Evolutionary conservation across 37 sponge, comb jelly and placozoan species (phyloP), one percentile per base, ranked within the genome.

Genomic region (Petrosia ficiformis): DNA sequence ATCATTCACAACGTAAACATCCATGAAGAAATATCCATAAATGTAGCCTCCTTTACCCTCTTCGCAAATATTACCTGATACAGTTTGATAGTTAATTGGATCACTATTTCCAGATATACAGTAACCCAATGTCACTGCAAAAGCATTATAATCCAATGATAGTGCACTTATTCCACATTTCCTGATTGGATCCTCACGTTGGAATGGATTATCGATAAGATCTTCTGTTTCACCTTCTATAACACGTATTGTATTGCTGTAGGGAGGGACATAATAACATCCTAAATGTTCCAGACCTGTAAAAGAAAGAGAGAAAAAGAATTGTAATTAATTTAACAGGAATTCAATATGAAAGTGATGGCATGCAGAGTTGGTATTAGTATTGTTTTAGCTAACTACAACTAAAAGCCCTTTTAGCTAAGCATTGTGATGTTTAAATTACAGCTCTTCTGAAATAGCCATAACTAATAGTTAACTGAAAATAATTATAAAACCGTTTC

Each of bases 21-120:
- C 83, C 76, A 83, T 75, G 33, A 67, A n/a, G 42, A 70, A 83
- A 0, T 16, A 56, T 5, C 52, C 69, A 2, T 60, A 35, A 39
- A 6, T 2, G 44, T 75, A 70, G 44, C 39, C 81, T 28, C 87
- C 87, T 42, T 33, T 66, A 19, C 81, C 87, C 60, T 80, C 69
- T 16, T 43, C 32, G 42, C 87, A 86, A 41, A 35, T n/a, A 0
- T 37, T 4, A 41, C 31, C 54, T 66, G 67, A 37, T 10, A 57
- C 60, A 39, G 22, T 21, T 1, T 39, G 59, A 28, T 82, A 88
- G 64, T 73, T 79, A 36, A 42, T 61, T 21, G 58, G 43, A 0
- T 44, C 14, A 33, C 74, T 88, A 14, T 83, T 82, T 0, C 89
- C 89, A 0, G 89, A 82, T 36, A 82, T 70, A 54, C 89, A 88